Evolutionary conservation across 2,888 invertebrate species (phyloP).

Genomic region (Xanthostigma xanthostigma): DNA sequence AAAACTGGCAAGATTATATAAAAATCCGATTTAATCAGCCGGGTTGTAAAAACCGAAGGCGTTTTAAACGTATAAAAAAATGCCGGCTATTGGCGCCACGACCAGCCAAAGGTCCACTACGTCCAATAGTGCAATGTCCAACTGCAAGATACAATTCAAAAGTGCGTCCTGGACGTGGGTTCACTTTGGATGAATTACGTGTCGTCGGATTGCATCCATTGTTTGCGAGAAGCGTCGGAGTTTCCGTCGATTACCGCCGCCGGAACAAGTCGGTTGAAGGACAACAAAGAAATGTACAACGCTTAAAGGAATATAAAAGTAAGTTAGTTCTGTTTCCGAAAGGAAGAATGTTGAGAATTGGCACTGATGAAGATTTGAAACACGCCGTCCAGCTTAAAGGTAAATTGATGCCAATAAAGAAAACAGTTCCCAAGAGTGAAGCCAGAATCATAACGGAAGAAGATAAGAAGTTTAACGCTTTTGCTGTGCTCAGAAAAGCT

Average conservation of each 20-base stretch:
- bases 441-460: slow-evolving; percentile 65
- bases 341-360: slow-evolving; percentile 59
- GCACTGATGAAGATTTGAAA: slow-evolving; percentile 66
- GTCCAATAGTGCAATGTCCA: slow-evolving; percentile 83
- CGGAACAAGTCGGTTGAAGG: slow-evolving; percentile 85
- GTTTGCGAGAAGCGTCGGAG: slow-evolving; percentile 80
- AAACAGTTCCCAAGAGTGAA: slow-evolving; percentile 53
- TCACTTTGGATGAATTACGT: slow-evolving; percentile 85
- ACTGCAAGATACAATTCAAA: slow-evolving; percentile 85
- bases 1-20: slow-evolving; percentile 93
- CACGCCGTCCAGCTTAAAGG: slow-evolving; percentile 78
- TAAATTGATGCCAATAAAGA: slow-evolving; percentile 67
- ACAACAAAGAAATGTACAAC: slow-evolving; percentile 74
- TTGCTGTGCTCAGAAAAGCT: slow-evolving; percentile 60
- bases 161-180: slow-evolving; percentile 81
- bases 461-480: slow-evolving; percentile 78
- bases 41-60: slow-evolving; percentile 72
- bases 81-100: slow-evolving; percentile 75
- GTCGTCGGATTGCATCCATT: slow-evolving; percentile 66
- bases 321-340: slow-evolving; percentile 88
- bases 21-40: slow-evolving; percentile 97
- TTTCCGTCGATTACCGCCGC: slow-evolving; percentile 82
- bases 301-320: slow-evolving; percentile 82
- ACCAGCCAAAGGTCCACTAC: slow-evolving; percentile 64
- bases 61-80: slow-evolving; percentile 69